Percentiles rank a stretch among this genome's conserved stretches.
Conservation (phyloP, 2,888 invertebrate species). For the Lagria hirta region DNA sequence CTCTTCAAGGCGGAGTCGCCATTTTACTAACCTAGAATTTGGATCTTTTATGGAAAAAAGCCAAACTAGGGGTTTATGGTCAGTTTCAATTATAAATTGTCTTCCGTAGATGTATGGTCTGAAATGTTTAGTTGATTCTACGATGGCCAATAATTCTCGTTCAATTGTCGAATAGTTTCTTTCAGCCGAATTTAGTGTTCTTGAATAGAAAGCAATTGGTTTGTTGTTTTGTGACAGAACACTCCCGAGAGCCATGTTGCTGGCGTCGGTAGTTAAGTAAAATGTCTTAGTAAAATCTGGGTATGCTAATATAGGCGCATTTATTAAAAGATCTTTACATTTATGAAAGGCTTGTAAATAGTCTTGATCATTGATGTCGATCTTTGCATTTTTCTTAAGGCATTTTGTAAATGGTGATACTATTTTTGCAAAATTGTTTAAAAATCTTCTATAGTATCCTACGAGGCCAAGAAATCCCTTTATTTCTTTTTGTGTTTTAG, state of each 20-base stretch:
- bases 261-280: slow-evolving; percentile 39
- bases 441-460: slow-evolving; percentile 2
- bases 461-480: background rate
- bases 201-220: slow-evolving; percentile 3
- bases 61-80: slow-evolving; percentile 11
- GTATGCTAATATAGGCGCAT: slow-evolving; percentile 33
- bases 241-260: slow-evolving; percentile 35
- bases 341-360: slow-evolving; percentile 30
- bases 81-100: slow-evolving; percentile 8
- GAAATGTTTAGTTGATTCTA: slow-evolving; percentile 7
- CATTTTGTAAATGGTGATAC: background rate
- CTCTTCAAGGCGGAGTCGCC: slow-evolving; percentile 4
- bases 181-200: slow-evolving; percentile 3
- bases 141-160: slow-evolving; percentile 10
- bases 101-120: slow-evolving; percentile 8
- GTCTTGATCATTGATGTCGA: slow-evolving; percentile 22
- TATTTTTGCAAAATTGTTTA: background rate
- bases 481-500: background rate
- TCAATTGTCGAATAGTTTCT: slow-evolving; percentile 8
- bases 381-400: background rate
- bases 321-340: slow-evolving; percentile 26
- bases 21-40: slow-evolving; percentile 2
- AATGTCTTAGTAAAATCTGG: slow-evolving; percentile 40
- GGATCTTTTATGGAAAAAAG: slow-evolving; percentile 8
- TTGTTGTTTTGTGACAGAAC: slow-evolving; percentile 35